Evolutionary conservation across 2,888 invertebrate species (phyloP), one percentile per base, ranked within the genome.

Genomic region (Drosophila cognata): DNA sequence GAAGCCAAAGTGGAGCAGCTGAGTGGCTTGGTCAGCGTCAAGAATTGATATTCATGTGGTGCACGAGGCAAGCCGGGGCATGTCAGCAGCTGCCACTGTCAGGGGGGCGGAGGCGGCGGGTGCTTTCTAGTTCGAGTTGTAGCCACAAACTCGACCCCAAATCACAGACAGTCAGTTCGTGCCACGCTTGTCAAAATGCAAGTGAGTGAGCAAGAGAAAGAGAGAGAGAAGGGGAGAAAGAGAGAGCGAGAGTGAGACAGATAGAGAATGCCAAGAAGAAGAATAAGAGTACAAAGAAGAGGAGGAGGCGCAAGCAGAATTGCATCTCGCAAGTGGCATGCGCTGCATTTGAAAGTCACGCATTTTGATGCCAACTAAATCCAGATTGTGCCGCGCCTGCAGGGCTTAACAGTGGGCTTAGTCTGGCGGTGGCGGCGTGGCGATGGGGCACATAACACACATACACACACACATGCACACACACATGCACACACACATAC

Each of bases 41-140:
- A n/a, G 76, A 76, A 76, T 78, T 78, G 80, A 78, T 78, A 78
- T 78, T 78, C 78, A 78, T 71, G 60, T 80, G 64, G 76, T 65
- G 68, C 80, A 78, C 78, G 38, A 60, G 64, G 71, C 66, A 74
- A 62, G 75, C 59, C 62, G 48, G 33, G 74, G 38, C 62, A 74
- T 68, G 51, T 68, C 56, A 57, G 74, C 59, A 57, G 53, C 74
- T 57, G 57, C 60, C 73, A 65, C 53, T 31, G 46, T 36, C 48
- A 41, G 25, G 29, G 2, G 18, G 16, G 21, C 25, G 4, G 7
- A 4, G 16, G 28, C 38, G 38, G n/a, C n/a, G 25, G 16, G 35
- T 13, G 55, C 36, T 63, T 48, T 53, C 25, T 46, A 60, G 71
- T 58, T 43, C 48, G 11, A 60, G 63, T 67, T 79, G 63, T 71